These are phyloP conservation scores for Eolophus roseicapilla DNA, from an alignment of 2,113 vertebrate species.

Conservation along the genomic window DNA sequence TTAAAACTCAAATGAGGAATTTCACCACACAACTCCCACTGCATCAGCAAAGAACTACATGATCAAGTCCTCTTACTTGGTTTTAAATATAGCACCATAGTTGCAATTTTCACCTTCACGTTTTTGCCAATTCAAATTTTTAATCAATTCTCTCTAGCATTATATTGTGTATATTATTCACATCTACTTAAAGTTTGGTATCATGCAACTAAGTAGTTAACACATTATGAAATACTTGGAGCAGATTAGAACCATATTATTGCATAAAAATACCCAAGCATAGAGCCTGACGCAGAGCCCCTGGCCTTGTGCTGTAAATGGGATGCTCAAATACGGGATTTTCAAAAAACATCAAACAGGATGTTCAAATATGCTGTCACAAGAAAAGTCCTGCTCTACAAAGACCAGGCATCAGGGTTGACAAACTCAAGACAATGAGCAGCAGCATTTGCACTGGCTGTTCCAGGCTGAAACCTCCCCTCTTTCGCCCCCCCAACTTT, in stretches of 20 bases:
- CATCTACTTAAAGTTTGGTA: neutral
- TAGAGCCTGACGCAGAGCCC: neutral
- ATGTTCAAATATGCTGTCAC: neutral
- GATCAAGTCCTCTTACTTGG: no score
- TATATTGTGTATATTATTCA: neutral
- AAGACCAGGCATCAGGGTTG: neutral
- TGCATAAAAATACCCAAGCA: neutral
- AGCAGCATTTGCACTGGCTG: neutral
- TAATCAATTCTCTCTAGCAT: neutral
- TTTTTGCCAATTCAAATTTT: neutral
- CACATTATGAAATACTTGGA: neutral
- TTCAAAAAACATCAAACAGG: neutral
- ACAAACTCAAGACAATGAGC: neutral
- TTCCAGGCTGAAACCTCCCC: neutral
- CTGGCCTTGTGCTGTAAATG: neutral
- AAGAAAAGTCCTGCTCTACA: neutral
- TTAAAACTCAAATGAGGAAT: neutral
- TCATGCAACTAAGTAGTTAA: neutral
- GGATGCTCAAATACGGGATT: neutral
- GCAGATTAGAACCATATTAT: neutral
- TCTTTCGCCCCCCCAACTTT: neutral
- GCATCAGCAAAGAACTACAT: accelerated
- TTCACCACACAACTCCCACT: neutral
- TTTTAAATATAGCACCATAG: neutral
- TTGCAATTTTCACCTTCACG: neutral